Percentiles rank a stretch among this genome's conserved stretches.
Evolutionary conservation across 1,140 invertebrate genomes (phyloP).

Genomic region (Drosophila albomicans): DNA sequence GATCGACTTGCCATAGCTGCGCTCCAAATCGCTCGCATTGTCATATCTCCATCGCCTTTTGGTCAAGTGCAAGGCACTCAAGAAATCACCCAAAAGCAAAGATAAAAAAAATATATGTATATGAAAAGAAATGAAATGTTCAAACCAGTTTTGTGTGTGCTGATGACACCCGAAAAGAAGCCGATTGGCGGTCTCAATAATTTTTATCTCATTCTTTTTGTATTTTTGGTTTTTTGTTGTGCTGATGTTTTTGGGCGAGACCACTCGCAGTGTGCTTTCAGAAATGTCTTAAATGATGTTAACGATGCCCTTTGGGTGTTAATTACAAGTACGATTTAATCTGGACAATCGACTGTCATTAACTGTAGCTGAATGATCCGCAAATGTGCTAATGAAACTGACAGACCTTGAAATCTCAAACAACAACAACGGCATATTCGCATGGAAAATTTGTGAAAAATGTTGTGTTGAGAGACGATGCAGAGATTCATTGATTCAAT

Average conservation of each 20-base stretch:
- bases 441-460: slow-evolving; percentile 48
- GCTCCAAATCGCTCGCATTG: slow-evolving; percentile 15
- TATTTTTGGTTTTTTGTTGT: neutral
- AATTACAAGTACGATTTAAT: slow-evolving; percentile 78
- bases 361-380: slow-evolving; percentile 70
- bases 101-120: slow-evolving; percentile 1
- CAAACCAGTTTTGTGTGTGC: slow-evolving; percentile 60
- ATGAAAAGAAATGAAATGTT: slow-evolving; percentile 13
- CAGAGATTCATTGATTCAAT: slow-evolving; percentile 66
- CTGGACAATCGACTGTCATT: slow-evolving; percentile 79
- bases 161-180: slow-evolving; percentile 37
- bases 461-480: slow-evolving; percentile 20
- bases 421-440: slow-evolving; percentile 18
- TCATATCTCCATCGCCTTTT: slow-evolving; percentile 41
- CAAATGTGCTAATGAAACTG: slow-evolving; percentile 74
- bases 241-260: slow-evolving; percentile 16
- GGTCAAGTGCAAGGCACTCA: slow-evolving; percentile 32
- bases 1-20: neutral
- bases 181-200: slow-evolving; percentile 16
- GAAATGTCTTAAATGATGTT: slow-evolving; percentile 76
- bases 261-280: slow-evolving; percentile 54
- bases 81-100: slow-evolving; percentile 10
- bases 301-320: slow-evolving; percentile 82
- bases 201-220: no score
- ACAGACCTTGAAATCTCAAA: slow-evolving; percentile 59